Percentiles rank a stretch among this genome's conserved stretches.
Evolutionary conservation across 2,888 invertebrate genomes (phyloP).

Genomic region (Cryptocephalus primarius): DNA sequence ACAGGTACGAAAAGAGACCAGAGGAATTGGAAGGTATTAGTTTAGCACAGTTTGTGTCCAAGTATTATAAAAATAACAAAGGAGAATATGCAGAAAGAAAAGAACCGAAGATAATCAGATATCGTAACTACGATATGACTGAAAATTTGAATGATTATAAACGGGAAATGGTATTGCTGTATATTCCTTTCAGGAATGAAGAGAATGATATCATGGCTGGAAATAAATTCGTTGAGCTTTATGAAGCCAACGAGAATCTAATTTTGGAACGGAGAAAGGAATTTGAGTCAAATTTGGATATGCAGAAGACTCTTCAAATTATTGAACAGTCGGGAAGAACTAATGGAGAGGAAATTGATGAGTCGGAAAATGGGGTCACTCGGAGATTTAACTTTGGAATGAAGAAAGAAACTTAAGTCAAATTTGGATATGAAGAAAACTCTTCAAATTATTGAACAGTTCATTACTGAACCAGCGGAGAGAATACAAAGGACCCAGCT

Average conservation of each 20-base stretch:
- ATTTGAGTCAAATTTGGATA: constrained; percentile 1
- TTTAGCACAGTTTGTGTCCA: constrained; percentile 32
- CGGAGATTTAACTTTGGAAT: not conserved
- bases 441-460: not conserved
- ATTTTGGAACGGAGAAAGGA: constrained; percentile 1
- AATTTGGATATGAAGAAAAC: not conserved
- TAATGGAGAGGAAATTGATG: no score
- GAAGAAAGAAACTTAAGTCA: not conserved
- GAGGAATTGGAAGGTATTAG: constrained; percentile 23
- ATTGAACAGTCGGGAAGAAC: no score
- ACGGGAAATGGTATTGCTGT: constrained; percentile 25
- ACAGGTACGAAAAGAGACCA: constrained; percentile 33
- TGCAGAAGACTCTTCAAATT: not conserved
- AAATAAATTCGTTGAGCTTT: constrained; percentile 5
- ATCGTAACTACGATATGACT: constrained; percentile 28
- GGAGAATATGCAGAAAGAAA: constrained; percentile 9
- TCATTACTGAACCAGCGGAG: no score
- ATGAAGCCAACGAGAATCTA: not conserved
- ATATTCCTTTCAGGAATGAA: constrained; percentile 31
- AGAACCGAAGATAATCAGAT: constrained; percentile 25
- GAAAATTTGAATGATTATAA: constrained; percentile 25
- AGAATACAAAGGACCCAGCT: no score
- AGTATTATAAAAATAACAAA: constrained; percentile 14
- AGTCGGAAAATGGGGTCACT: no score
- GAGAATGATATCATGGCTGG: constrained; percentile 27